Conservation (phyloP, 2,888 invertebrate species). For the Oscheius sp. region DNA sequence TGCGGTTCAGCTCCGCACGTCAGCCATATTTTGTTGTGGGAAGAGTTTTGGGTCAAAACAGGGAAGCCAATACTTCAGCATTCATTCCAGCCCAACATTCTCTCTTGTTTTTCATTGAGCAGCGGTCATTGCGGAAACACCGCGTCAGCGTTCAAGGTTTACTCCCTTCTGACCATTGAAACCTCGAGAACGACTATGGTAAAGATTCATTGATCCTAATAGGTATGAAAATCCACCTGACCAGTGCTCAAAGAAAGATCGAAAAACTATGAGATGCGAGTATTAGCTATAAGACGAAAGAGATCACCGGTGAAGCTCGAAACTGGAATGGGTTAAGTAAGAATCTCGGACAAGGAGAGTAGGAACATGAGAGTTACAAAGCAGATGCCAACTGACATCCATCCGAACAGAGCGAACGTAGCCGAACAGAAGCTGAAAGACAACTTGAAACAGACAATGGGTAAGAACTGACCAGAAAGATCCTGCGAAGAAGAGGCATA, state of each 20-base stretch:
- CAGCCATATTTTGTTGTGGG: not conserved
- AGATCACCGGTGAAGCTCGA: conserved; percentile 4
- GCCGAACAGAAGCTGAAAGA: conserved; percentile 36
- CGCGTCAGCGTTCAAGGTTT: no score
- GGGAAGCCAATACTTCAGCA: conserved; percentile 4
- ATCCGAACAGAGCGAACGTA: conserved; percentile 26
- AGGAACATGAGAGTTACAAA: conserved; percentile 32
- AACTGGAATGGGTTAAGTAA: conserved; percentile 1
- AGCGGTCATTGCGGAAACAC: no score
- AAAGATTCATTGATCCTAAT: no score
- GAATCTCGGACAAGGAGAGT: conserved; percentile 24
- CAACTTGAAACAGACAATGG: not conserved
- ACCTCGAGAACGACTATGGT: no score
- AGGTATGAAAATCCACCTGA: no score
- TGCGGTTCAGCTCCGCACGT: conserved; percentile 1
- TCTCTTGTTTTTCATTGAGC: no score
- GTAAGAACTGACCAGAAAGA: conserved; percentile 15
- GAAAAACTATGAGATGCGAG: not conserved
- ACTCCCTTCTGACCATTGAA: no score
- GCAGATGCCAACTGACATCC: conserved; percentile 17
- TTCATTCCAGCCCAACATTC: not conserved
- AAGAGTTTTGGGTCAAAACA: not conserved
- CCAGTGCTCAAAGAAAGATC: no score
- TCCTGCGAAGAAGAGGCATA: conserved; percentile 9
- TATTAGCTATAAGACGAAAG: not conserved